Conservation (phyloP, 2,113 vertebrate species). For the Psittacula cyanocephala region DNA sequence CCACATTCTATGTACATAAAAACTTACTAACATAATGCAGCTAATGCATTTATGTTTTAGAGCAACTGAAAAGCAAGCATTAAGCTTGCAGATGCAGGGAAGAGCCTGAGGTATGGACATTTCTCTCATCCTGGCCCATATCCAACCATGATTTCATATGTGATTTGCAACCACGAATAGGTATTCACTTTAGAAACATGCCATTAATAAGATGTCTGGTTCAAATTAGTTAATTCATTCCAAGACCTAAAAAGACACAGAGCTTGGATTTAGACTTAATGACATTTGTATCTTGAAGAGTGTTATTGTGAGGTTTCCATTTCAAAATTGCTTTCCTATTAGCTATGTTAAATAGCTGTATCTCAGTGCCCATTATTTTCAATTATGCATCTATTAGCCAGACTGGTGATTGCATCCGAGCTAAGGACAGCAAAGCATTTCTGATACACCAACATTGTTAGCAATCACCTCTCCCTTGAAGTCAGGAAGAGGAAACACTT, state of each 20-base stretch:
- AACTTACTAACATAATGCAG: not conserved
- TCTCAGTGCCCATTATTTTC: not conserved
- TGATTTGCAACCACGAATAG: not conserved
- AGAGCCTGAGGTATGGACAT: not conserved
- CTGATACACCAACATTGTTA: not conserved
- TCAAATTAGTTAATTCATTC: not conserved
- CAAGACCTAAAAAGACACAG: not conserved
- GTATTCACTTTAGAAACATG: not conserved
- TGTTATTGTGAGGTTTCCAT: not conserved
- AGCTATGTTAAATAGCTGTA: not conserved
- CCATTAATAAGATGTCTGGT: not conserved
- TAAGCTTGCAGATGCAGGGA: not conserved
- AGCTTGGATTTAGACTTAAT: not conserved
- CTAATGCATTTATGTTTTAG: not conserved
- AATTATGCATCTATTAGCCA: not conserved
- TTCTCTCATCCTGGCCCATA: not conserved
- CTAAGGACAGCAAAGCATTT: not conserved
- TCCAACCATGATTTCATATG: not conserved
- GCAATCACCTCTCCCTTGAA: not conserved
- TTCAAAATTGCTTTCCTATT: not conserved
- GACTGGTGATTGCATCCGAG: not conserved
- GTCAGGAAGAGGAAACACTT: not conserved
- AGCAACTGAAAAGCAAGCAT: not conserved
- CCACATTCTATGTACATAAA: rapidly evolving
- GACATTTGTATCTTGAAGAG: not conserved